phyloP scores from a whole-genome alignment of 2,797 vertebrate genomes.

The Characodon lateralis region DNA sequence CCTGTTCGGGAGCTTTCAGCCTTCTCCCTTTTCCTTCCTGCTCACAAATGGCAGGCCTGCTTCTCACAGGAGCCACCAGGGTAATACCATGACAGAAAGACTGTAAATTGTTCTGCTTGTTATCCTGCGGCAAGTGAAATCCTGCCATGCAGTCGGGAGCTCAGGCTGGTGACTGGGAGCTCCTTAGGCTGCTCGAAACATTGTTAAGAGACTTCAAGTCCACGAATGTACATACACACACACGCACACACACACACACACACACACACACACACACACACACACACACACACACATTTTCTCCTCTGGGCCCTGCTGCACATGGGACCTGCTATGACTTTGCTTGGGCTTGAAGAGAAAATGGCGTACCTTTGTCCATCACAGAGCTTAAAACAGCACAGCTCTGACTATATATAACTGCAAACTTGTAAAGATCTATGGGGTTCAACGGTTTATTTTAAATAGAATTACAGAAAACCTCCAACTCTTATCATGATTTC shows the following conservation, averaged over 20 bases:
- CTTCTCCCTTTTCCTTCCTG: conserved; percentile 15
- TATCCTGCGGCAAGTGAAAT: conserved; percentile 73
- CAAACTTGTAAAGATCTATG: not conserved
- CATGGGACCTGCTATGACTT: conserved; percentile 55
- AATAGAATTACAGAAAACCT: not conserved
- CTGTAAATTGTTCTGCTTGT: conserved; percentile 76
- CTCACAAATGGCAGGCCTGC: conserved; percentile 50
- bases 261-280: conserved; percentile 2
- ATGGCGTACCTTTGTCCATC: conserved; percentile 56
- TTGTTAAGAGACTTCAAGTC: conserved; percentile 65
- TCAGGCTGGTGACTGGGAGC: conserved; percentile 66
- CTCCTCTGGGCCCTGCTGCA: conserved; percentile 50
- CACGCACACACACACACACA: conserved; percentile 1
- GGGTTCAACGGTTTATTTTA: not conserved
- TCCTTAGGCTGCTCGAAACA: conserved; percentile 68
- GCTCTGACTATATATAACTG: not conserved
- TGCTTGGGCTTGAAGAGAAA: conserved; percentile 42
- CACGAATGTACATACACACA: conserved; percentile 8
- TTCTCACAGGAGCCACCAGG: conserved; percentile 53
- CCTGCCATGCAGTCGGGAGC: conserved; percentile 66
- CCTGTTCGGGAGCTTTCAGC: conserved; percentile 31
- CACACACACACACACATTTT: not conserved
- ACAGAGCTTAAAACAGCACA: conserved; percentile 36
- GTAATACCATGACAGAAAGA: conserved; percentile 68
- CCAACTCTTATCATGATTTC: not conserved